Base-by-base conservation (phyloP, 2,888 invertebrate genomes). In the Papilio gigon region DNA sequence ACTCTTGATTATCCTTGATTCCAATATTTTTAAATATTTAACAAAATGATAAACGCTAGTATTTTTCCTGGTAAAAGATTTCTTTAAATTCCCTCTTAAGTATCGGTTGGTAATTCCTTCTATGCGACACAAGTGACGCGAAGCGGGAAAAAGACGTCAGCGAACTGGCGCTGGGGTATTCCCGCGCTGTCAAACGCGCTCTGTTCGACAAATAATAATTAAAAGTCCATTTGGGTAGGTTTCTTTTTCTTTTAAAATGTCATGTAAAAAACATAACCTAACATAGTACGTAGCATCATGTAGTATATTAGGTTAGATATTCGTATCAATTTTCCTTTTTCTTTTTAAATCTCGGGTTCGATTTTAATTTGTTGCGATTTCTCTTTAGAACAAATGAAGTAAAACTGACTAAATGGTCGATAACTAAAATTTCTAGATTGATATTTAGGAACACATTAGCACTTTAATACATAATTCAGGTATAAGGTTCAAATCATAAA, bases 91-190 rank as follows among this genome's bases (percentile, higher is more conserved):
- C n/a, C 14, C 3, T 2, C 25, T 8, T 60, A 40, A 37, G 22
- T 14, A 60, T 37, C 14, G n/a, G 14, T 40, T 25, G 35, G 35
- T 14, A 60, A 37, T 60, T 60, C n/a, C 25, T 60, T 60, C 8
- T 40, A n/a, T 25, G 59, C 35, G 33, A 63, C 27, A 53, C 6
- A 63, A 33, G 40, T 50, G 50, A 37, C 37, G 12, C 22, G 47
- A 47, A 47, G 42, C n/a, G 30, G 59, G 58, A 44, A 66, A 59
- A 66, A 50, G 22, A 50, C 30, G 40, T 20, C 37, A 25, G 9
- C 20, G 20, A 33, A 56, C 33, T 25, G 8, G 44, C 30, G 42
- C 42, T 35, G 59, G 44, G 65, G 44, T 44, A 66, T 59, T 66
- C 64, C 64, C 64, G 25, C 64, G 35, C 17, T 25, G 53, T 63